Conservation (phyloP, 2,113 vertebrate species). For the Odobenus rosmarus region DNA sequence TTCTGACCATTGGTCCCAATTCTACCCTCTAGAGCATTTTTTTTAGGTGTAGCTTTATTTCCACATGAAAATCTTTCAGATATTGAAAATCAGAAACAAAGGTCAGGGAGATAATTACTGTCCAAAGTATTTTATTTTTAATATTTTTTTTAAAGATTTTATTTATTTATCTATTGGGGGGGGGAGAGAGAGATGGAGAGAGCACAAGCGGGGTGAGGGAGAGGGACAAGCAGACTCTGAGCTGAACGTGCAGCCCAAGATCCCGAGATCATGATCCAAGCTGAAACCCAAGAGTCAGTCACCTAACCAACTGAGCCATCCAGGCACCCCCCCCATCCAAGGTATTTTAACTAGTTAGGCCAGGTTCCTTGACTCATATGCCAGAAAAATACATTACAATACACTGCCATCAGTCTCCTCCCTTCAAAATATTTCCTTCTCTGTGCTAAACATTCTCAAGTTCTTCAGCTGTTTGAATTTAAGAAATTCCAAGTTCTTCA, state of each 20-base stretch:
- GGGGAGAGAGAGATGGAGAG: too few species aligned
- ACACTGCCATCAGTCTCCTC: background rate
- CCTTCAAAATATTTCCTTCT: background rate
- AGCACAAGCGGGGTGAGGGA: too few species aligned
- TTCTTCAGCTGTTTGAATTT: background rate
- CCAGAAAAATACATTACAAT: background rate
- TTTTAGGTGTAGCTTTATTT: background rate
- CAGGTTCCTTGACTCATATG: background rate
- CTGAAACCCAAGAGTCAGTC: background rate
- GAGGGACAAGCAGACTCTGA: too few species aligned
- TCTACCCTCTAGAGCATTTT: background rate
- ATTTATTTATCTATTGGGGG: too few species aligned
- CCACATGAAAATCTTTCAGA: background rate
- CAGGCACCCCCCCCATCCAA: background rate
- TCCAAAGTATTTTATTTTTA: background rate
- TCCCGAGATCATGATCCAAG: background rate
- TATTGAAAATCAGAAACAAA: slow-evolving; percentile 33
- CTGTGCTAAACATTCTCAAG: background rate
- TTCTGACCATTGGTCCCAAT: background rate
- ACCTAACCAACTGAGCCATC: background rate
- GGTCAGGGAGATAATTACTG: background rate
- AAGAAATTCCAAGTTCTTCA: background rate
- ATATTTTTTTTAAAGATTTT: too few species aligned
- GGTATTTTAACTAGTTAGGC: background rate
- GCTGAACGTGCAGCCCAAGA: background rate